Base-by-base conservation (phyloP, 2,797 vertebrate species). In the Chaetophractus vellerosus region DNA sequence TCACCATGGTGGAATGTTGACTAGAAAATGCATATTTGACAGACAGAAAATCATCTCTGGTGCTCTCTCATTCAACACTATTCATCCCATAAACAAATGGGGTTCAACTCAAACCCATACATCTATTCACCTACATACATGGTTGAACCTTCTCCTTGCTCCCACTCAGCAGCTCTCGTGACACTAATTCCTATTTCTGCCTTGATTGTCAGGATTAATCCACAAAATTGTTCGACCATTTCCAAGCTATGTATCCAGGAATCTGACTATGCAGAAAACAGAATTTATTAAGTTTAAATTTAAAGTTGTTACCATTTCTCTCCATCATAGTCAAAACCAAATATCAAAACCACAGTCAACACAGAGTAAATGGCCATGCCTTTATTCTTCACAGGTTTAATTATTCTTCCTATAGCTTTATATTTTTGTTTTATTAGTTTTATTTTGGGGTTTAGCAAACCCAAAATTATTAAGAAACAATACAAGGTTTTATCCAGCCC, bases 321-420 rank as follows among this genome's bases (percentile, higher is more conserved):
- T 96, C 66, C 76, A 38, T 96, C 36, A 64, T 23, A 15, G 28
- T 84, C 66, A 87, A 86, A 89, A 61, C 15, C 59, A 80, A 93
- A 83, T 28, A 63, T 78, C 36, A 64, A 74, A 91, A 75, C n/a
- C 38, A 48, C 5, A 63, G 9, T 83, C 31, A 95, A 38, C 19
- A 69, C 38, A 41, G 8, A 76, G 66, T 84, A 64, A 92, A 66
- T 16, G 1, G 48, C 5, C 55, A 45, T 7, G 33, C 7, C 16
- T 57, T 10, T 66, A 3, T 59, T 63, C 24, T 79, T 90, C 79
- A 50, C 9, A 63, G 41, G 4, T 15, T 71, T 57, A 57, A 80
- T 36, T 71, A 61, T 16, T 71, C 16, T 83, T 1, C 36, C 15
- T 33, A 50, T 6, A 38, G 21, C 7, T 89, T 93, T 92, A 23